Evolutionary conservation across 2,797 vertebrate genomes (phyloP).

Genomic region (Valencia hispanica): DNA sequence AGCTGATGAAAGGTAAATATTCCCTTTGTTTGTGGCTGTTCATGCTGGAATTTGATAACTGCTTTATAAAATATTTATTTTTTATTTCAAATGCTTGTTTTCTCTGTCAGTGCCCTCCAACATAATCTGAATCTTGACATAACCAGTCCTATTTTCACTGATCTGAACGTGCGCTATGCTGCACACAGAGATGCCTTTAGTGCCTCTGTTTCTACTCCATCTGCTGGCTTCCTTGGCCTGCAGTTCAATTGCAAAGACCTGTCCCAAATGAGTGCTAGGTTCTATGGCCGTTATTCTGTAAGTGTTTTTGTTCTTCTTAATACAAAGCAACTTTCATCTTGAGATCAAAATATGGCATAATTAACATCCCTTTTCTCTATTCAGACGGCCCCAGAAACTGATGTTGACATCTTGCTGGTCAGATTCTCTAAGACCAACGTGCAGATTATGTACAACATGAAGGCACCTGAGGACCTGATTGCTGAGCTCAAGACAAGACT

Average conservation of each 20-base stretch:
- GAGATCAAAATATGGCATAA: background rate
- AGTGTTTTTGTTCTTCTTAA: constrained; percentile 54
- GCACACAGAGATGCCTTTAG: constrained; percentile 59
- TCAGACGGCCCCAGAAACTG: constrained; percentile 84
- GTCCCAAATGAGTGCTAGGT: constrained; percentile 68
- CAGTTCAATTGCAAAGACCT: constrained; percentile 58
- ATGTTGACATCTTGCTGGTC: constrained; percentile 82
- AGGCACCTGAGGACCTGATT: constrained; percentile 76
- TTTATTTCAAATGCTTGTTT: constrained; percentile 19
- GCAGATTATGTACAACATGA: constrained; percentile 83
- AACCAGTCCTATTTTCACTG: constrained; percentile 75
- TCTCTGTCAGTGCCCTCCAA: constrained; percentile 53
- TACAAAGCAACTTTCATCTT: background rate
- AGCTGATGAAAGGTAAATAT: constrained; percentile 54
- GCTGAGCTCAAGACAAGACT: constrained; percentile 78
- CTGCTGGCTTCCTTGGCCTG: constrained; percentile 81
- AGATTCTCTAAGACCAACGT: constrained; percentile 75
- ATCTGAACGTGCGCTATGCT: constrained; percentile 69
- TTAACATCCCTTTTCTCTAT: constrained; percentile 10
- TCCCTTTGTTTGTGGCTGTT: background rate
- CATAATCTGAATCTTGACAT: constrained; percentile 76
- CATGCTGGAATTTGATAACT: background rate
- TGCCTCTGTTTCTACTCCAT: constrained; percentile 68
- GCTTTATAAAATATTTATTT: background rate
- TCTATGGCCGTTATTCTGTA: constrained; percentile 85